Conservation (phyloP, 2,888 invertebrate genomes). For the Synergus gifuensis region DNA sequence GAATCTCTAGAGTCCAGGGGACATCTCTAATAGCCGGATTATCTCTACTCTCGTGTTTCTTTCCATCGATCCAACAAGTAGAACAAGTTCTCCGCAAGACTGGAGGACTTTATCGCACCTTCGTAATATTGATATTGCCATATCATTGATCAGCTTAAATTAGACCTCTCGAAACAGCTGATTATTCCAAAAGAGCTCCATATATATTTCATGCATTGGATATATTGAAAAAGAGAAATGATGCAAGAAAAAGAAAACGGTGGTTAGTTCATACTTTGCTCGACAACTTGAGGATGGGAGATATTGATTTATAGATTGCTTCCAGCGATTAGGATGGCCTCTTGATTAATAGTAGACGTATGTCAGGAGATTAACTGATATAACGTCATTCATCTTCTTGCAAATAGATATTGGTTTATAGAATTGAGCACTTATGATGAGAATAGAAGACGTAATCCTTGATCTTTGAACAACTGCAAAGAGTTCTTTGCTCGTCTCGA, state of each 20-base stretch:
- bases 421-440: constrained; percentile 39
- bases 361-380: constrained; percentile 64
- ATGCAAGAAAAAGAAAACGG: background rate
- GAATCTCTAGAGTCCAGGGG: constrained; percentile 70
- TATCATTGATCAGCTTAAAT: background rate
- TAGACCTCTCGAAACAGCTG: background rate
- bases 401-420: too few relatives aligned
- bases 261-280: background rate
- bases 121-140: background rate
- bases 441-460: too few relatives aligned
- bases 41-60: constrained; percentile 70
- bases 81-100: constrained; percentile 64
- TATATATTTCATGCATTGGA: background rate
- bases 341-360: constrained; percentile 71
- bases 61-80: constrained; percentile 65
- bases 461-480: too few relatives aligned
- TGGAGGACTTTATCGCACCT: constrained; percentile 51
- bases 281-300: constrained; percentile 55
- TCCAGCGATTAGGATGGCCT: constrained; percentile 66
- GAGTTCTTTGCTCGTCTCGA: too few relatives aligned
- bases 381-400: constrained; percentile 54
- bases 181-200: background rate
- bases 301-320: constrained; percentile 72
- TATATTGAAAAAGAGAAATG: background rate
- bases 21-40: constrained; percentile 77